A percentile compares a stretch with the other conserved stretches of the same genome.
Conservation (phyloP, 2,113 vertebrate species). For the Takifugu flavidus region DNA sequence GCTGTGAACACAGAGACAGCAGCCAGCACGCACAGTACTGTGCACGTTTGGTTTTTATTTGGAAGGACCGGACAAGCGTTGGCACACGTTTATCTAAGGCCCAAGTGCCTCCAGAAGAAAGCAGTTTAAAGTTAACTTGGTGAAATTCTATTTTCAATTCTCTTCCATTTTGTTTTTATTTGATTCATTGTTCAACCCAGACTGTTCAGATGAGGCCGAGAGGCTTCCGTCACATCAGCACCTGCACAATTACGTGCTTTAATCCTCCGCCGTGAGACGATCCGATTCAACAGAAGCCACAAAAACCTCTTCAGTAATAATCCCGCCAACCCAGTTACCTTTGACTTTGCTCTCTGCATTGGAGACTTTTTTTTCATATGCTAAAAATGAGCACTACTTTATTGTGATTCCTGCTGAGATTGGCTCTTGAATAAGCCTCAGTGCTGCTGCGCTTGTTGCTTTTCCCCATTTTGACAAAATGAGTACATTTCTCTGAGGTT, state of each 20-base stretch:
- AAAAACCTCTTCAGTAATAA: neutral
- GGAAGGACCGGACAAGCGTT: too few species aligned
- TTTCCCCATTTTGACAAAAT: constrained; percentile 25
- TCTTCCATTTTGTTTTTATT: neutral
- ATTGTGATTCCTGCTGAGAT: constrained; percentile 6
- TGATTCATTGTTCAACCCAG: neutral
- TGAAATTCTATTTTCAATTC: neutral
- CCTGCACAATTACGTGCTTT: too few species aligned
- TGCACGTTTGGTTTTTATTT: neutral
- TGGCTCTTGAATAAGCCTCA: constrained; percentile 1
- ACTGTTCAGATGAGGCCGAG: neutral
- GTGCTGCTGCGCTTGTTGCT: neutral
- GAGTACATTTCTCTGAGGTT: constrained; percentile 41
- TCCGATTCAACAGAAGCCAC: neutral
- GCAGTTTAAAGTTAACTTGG: neutral
- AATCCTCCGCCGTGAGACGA: neutral
- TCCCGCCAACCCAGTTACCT: constrained; percentile 14
- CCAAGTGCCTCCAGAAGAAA: neutral
- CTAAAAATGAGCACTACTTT: constrained; percentile 24
- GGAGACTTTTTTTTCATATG: constrained; percentile 4
- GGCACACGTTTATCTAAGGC: too few species aligned
- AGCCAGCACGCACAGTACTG: constrained; percentile 19
- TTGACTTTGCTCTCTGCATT: neutral
- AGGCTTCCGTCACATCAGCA: neutral
- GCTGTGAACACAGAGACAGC: constrained; percentile 59